These are phyloP conservation scores for Phaedon cochleariae DNA, from an alignment of 2,888 invertebrate genomes.

Conservation along the genomic window DNA sequence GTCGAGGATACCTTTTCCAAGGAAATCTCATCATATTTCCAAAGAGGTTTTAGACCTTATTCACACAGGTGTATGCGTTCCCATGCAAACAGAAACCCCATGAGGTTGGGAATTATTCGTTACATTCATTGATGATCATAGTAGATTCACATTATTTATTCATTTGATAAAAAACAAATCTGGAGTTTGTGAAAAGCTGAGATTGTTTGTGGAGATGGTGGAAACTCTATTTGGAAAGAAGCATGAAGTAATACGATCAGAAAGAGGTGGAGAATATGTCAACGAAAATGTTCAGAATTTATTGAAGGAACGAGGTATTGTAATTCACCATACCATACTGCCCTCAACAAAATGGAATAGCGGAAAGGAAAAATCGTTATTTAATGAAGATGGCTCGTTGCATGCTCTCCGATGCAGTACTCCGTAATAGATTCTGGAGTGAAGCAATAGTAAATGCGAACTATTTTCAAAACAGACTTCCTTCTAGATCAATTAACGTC, in stretches of 20 bases:
- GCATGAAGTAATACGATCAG: too few species aligned
- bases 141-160: neutral
- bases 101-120: neutral
- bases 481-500: neutral
- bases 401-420: too few species aligned
- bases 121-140: neutral
- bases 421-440: neutral
- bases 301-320: neutral
- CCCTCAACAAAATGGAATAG: neutral
- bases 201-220: too few species aligned
- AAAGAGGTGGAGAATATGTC: too few species aligned
- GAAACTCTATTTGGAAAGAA: too few species aligned
- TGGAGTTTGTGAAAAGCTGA: too few species aligned
- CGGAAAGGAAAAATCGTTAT: neutral
- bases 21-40: neutral
- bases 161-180: too few species aligned
- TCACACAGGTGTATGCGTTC: too few species aligned
- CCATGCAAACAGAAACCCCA: too few species aligned
- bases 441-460: too few species aligned
- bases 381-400: conserved; percentile 2
- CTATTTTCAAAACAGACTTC: too few species aligned
- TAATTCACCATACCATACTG: neutral
- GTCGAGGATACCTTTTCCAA: neutral
- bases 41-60: neutral
- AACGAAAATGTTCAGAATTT: neutral